These are phyloP conservation scores for Mycogona germanica DNA, from an alignment of 2,888 invertebrate genomes.

Conservation along the genomic window DNA sequence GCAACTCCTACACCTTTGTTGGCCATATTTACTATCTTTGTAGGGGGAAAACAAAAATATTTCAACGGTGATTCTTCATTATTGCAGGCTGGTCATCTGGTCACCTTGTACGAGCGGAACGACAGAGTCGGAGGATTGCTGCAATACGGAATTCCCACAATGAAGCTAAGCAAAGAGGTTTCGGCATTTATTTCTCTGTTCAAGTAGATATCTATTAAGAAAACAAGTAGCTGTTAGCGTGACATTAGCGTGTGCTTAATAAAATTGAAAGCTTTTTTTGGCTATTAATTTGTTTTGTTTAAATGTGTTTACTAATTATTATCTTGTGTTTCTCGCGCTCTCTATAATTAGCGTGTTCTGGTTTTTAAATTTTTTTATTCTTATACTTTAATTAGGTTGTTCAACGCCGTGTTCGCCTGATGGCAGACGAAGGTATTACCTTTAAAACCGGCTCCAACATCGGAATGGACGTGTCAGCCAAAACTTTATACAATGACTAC, in stretches of 20 bases:
- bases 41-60: neutral
- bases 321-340: no score
- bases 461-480: slow-evolving; percentile 77
- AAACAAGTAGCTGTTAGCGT: no score
- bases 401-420: slow-evolving; percentile 68
- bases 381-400: slow-evolving; percentile 42
- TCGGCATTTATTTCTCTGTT: slow-evolving; percentile 4
- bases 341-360: no score
- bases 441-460: slow-evolving; percentile 86
- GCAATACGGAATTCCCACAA: slow-evolving; percentile 97
- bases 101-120: slow-evolving; percentile 94
- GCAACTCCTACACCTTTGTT: neutral
- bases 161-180: slow-evolving; percentile 92
- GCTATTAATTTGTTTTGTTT: slow-evolving; percentile 14
- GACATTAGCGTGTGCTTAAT: no score
- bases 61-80: neutral
- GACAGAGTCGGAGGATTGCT: slow-evolving; percentile 88
- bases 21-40: neutral
- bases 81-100: slow-evolving; percentile 75
- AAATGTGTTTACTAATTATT: neutral
- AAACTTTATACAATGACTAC: slow-evolving; percentile 45
- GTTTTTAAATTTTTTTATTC: slow-evolving; percentile 4
- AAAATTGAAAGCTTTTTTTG: slow-evolving; percentile 4
- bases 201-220: neutral
- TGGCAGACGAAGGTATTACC: slow-evolving; percentile 75